phyloP scores from a whole-genome alignment of 1,140 invertebrate genomes.

The Drosophila albomicans region DNA sequence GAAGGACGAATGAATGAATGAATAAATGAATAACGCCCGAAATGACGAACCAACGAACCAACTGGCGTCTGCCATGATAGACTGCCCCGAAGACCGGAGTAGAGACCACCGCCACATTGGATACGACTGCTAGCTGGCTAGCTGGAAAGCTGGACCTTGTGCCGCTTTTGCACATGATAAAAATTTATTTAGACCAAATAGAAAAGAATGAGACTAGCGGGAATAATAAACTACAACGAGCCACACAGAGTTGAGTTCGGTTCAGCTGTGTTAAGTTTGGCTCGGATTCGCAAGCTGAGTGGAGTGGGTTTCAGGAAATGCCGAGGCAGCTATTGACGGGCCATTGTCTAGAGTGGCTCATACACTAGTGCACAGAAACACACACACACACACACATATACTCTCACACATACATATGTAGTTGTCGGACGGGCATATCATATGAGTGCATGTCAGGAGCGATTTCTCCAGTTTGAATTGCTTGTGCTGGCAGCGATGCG shows the following conservation, averaged over 20 bases:
- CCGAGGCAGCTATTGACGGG: conserved; percentile 43
- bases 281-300: not conserved
- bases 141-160: conserved; percentile 15
- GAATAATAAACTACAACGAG: conserved; percentile 79
- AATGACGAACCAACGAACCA: conserved; percentile 22
- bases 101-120: conserved; percentile 1
- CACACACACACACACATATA: not conserved
- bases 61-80: conserved; percentile 1
- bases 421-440: conserved; percentile 1
- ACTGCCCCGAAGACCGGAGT: not conserved
- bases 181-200: conserved; percentile 83
- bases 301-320: conserved; percentile 25
- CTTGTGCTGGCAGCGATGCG: conserved; percentile 8
- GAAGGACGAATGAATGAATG: conserved; percentile 56
- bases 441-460: conserved; percentile 41
- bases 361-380: conserved; percentile 3
- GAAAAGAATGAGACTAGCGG: conserved; percentile 78
- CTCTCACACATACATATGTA: not conserved
- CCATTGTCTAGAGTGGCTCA: conserved; percentile 45
- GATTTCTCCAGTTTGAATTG: conserved; percentile 27
- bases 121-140: not conserved
- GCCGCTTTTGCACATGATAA: conserved; percentile 74
- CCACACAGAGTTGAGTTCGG: conserved; percentile 24
- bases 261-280: conserved; percentile 26
- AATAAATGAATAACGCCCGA: conserved; percentile 52